Base-by-base conservation (phyloP, 1,140 invertebrate species). In the Portunus trituberculatus region DNA sequence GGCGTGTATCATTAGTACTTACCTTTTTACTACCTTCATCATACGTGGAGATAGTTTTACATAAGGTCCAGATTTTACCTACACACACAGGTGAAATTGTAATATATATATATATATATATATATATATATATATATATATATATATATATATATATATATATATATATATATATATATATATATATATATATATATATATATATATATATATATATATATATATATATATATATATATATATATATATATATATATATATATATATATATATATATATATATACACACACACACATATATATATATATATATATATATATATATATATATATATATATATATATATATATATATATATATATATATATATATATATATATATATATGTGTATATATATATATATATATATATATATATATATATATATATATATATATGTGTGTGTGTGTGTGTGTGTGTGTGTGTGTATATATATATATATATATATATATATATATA, bases 281-380 rank as follows among this genome's bases (percentile, higher is more conserved):
- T 82, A 82, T 82, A 84, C 28, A 84, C 10, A n/a, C 28, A 84
- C 28, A 84, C 28, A 84, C 28, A 84, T 84, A 84, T 84, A 84
- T 84, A 84, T 84, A 84, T 84, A 84, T 84, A 84, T 84, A 84
- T 84, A 84, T 84, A 84, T 84, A 84, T 84, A 84, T 84, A 84
- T 84, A 84, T 84, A 84, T 84, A 84, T 84, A 84, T 84, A 84
- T 84, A 84, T 84, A 84, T 84, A 84, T 84, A 84, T 84, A 84
- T 84, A 84, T 84, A 84, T 84, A 84, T 84, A 84, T 4, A 84
- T 84, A 84, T 4, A 84, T 84, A 84, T 4, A 59, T 59, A 59
- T 2, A 59, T 59, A 14, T 0, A 59, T 59, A 59, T 52, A 82
- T 20, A 20, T 82, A 82, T 82, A 82, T 82, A 82, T 82, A 84